Conservation (phyloP, 2,113 vertebrate genomes). For the Cephalopholis sonnerati region DNA sequence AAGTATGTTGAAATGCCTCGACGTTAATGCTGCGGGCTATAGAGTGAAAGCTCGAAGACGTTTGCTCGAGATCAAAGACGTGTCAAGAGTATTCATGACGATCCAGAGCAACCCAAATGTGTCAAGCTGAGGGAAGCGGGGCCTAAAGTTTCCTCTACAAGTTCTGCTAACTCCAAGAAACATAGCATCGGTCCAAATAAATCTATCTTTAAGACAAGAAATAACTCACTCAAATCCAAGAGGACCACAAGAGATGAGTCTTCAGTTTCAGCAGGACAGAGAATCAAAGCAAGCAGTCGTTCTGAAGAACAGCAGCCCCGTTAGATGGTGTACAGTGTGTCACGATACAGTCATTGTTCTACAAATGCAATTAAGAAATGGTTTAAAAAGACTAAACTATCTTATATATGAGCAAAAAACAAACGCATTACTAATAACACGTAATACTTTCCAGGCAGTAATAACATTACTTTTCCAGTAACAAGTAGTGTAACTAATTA, state of each 20-base stretch:
- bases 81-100: constrained; percentile 31
- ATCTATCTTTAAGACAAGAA: not conserved
- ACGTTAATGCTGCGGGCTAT: constrained; percentile 14
- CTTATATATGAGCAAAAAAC: too few species aligned
- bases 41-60: constrained; percentile 9
- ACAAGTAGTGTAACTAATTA: too few species aligned
- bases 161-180: constrained; percentile 10
- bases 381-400: too few species aligned
- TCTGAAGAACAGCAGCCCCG: not conserved
- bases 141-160: not conserved
- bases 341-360: too few species aligned
- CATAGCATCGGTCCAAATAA: not conserved
- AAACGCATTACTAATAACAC: too few species aligned
- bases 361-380: too few species aligned
- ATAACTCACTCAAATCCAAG: not conserved
- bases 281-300: not conserved
- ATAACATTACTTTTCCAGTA: too few species aligned
- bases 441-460: too few species aligned
- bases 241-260: not conserved
- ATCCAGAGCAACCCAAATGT: constrained; percentile 10
- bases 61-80: constrained; percentile 12
- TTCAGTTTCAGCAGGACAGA: not conserved
- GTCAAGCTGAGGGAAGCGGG: constrained; percentile 26
- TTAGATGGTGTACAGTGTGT: not conserved
- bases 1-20: constrained; percentile 35